Conservation (phyloP, 1,140 invertebrate species). For the Drosophila insularis region DNA sequence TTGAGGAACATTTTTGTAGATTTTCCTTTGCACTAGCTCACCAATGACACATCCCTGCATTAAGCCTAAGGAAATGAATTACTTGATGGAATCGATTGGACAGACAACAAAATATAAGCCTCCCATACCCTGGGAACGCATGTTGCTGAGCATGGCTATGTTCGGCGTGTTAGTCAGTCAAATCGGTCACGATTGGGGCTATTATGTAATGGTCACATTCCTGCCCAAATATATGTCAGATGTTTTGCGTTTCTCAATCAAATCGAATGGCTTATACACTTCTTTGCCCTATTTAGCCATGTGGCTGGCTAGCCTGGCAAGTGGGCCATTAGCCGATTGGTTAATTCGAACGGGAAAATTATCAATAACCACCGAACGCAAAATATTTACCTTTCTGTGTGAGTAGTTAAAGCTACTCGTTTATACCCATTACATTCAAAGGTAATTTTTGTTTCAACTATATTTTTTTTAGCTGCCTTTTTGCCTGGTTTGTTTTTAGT, state of each 20-base stretch:
- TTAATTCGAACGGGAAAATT: slow-evolving; percentile 38
- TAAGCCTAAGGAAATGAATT: slow-evolving; percentile 86
- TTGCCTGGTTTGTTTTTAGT: slow-evolving; percentile 46
- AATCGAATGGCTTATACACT: slow-evolving; percentile 48
- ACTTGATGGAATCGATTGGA: slow-evolving; percentile 83
- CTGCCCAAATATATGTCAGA: slow-evolving; percentile 85
- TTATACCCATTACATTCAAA: not conserved
- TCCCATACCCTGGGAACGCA: slow-evolving; percentile 84
- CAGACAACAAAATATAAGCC: slow-evolving; percentile 13
- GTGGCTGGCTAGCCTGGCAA: slow-evolving; percentile 39
- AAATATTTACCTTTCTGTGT: slow-evolving; percentile 43
- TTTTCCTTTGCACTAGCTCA: slow-evolving; percentile 83
- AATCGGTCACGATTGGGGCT: slow-evolving; percentile 90
- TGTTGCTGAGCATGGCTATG: slow-evolving; percentile 86
- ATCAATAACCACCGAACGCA: slow-evolving; percentile 20
- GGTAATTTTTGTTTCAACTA: not conserved
- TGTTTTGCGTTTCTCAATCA: slow-evolving; percentile 45
- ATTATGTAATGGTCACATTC: slow-evolving; percentile 93
- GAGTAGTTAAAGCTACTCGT: too few relatives aligned
- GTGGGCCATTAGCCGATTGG: slow-evolving; percentile 44
- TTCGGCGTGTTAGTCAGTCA: slow-evolving; percentile 86
- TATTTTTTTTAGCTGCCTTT: slow-evolving; percentile 30
- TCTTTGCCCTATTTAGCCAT: slow-evolving; percentile 60
- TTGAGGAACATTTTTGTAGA: not conserved
- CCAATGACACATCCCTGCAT: slow-evolving; percentile 89